Conservation (phyloP, 2,113 vertebrate species). For the Thalassoma bifasciatum region DNA sequence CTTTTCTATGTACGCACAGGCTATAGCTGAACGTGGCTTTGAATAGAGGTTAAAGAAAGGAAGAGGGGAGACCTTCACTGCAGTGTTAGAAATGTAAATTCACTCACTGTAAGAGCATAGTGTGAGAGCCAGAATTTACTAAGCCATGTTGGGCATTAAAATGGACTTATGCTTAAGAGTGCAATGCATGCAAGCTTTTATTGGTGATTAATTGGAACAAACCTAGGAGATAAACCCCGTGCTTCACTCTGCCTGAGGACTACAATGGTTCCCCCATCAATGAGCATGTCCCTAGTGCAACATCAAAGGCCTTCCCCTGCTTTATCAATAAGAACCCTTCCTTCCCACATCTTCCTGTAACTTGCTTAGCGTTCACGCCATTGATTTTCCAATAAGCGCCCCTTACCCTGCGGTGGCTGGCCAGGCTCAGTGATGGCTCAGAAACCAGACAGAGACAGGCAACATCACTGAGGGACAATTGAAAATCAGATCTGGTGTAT, state of each 20-base stretch:
- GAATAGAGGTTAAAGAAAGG: background rate
- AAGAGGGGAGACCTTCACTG: conserved; percentile 12
- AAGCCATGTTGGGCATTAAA: conserved; percentile 51
- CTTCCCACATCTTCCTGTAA: conserved; percentile 98
- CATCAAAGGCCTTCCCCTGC: conserved; percentile 94
- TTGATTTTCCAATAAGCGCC: conserved; percentile 99
- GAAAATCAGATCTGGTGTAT: conserved; percentile 61
- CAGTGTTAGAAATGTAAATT: conserved; percentile 21
- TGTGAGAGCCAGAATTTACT: conserved; percentile 42
- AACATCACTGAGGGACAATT: conserved; percentile 70
- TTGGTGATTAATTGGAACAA: conserved; percentile 89
- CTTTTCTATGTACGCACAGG: background rate
- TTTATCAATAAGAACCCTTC: conserved; percentile 96
- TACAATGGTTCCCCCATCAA: conserved; percentile 92
- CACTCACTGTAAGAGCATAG: conserved; percentile 4
- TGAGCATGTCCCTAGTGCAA: conserved; percentile 95
- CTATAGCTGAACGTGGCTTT: background rate
- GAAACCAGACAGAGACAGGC: conserved; percentile 70
- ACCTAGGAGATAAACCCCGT: conserved; percentile 78
- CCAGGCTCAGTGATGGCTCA: conserved; percentile 77
- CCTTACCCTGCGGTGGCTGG: conserved; percentile 91
- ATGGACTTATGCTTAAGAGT: conserved; percentile 54
- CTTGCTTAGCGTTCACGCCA: conserved; percentile 98
- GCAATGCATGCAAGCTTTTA: conserved; percentile 59
- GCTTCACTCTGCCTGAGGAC: conserved; percentile 85